Evolutionary conservation across 2,888 invertebrate genomes (phyloP).

Genomic region (Callinectes sapidus): DNA sequence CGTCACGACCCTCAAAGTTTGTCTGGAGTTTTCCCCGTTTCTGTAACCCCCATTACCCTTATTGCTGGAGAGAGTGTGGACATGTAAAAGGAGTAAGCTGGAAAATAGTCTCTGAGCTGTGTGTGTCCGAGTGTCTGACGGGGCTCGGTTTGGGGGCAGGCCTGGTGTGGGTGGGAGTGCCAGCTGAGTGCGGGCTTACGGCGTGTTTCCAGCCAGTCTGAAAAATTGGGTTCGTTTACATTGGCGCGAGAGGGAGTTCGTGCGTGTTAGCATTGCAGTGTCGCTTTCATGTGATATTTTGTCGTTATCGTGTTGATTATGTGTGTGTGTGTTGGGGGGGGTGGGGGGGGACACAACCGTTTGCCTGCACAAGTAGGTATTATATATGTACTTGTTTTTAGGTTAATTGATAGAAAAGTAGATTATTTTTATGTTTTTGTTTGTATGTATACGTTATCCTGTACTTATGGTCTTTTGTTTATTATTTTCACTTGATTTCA

Average conservation of each 20-base stretch:
- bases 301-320: constrained; percentile 5
- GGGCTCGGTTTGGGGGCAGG: neutral
- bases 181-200: neutral
- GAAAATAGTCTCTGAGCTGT: neutral
- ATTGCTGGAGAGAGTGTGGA: neutral
- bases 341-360: no score
- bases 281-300: neutral
- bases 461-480: neutral
- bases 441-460: neutral
- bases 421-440: neutral
- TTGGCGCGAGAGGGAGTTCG: neutral
- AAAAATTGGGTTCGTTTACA: constrained; percentile 27
- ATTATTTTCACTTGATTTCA: neutral
- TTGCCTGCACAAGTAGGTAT: no score
- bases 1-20: neutral
- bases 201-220: neutral
- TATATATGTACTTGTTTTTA: neutral
- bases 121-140: neutral
- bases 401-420: neutral
- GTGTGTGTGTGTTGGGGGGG: no score
- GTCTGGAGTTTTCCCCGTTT: neutral
- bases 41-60: neutral
- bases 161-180: neutral
- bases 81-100: neutral
- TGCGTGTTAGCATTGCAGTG: constrained; percentile 19